phyloP scores from a whole-genome alignment of 2,888 invertebrate species.

The Camponotus fellah region DNA sequence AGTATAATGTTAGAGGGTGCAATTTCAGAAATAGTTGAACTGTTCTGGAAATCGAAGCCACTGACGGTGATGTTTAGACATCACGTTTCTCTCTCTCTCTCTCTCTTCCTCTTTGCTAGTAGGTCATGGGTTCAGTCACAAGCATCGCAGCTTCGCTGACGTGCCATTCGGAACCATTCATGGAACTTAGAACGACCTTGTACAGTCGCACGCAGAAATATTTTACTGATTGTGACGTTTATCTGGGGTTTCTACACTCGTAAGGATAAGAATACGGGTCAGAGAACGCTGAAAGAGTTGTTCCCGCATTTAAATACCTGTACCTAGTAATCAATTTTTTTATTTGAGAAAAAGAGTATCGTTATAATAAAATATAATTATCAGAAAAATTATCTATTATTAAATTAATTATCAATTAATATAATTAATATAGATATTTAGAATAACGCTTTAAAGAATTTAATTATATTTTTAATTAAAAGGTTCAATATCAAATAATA shows the following conservation, averaged over 20 bases:
- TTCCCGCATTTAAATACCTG: neutral
- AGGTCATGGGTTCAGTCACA: constrained; percentile 51
- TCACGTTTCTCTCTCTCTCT: constrained; percentile 18
- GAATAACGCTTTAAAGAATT: neutral
- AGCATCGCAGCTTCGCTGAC: constrained; percentile 49
- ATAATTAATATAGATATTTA: neutral
- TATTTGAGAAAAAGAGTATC: neutral
- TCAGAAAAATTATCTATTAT: too few species aligned
- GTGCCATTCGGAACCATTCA: constrained; percentile 75
- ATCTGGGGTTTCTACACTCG: constrained; percentile 1
- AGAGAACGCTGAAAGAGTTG: neutral
- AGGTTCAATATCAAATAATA: too few species aligned
- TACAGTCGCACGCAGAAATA: constrained; percentile 73
- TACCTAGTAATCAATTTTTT: neutral
- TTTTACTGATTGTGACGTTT: constrained; percentile 50
- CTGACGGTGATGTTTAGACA: constrained; percentile 26
- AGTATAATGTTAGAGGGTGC: constrained; percentile 36
- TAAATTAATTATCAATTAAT: too few species aligned
- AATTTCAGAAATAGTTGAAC: constrained; percentile 50
- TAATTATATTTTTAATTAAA: neutral
- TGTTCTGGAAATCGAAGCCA: constrained; percentile 39
- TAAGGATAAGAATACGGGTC: neutral
- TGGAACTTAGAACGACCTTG: constrained; percentile 72
- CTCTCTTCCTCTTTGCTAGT: constrained; percentile 34
- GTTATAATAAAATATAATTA: neutral